Conservation (phyloP, 2,888 invertebrate genomes). For the Lycia hirtaria region DNA sequence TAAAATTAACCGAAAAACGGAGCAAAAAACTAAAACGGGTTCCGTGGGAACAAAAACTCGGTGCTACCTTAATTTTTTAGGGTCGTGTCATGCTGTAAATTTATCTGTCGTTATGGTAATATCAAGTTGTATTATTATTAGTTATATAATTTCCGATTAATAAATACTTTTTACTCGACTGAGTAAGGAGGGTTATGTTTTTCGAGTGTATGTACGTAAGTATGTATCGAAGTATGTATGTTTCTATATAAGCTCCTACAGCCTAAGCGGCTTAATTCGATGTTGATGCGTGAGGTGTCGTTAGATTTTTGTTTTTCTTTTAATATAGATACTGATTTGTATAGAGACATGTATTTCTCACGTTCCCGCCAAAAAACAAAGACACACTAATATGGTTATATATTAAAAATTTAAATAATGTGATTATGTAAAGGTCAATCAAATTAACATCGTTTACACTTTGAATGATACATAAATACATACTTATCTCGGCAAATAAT, state of each 20-base stretch:
- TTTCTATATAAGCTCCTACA: no score
- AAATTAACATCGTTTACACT: neutral
- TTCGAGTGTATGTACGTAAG: no score
- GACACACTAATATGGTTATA: no score
- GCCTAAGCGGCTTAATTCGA: neutral
- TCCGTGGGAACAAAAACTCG: constrained; percentile 61
- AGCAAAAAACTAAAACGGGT: constrained; percentile 57
- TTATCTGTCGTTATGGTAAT: constrained; percentile 48
- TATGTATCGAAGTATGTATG: no score
- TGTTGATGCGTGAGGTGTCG: neutral
- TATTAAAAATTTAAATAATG: neutral
- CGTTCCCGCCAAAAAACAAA: no score
- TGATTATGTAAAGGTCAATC: neutral
- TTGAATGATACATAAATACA: neutral
- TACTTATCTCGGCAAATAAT: neutral
- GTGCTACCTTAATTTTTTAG: constrained; percentile 51
- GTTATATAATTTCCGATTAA: constrained; percentile 1
- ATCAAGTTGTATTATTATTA: constrained; percentile 27
- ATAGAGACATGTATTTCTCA: no score
- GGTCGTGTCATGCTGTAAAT: constrained; percentile 49
- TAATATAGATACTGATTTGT: no score
- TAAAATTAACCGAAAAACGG: constrained; percentile 35
- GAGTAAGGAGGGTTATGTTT: no score
- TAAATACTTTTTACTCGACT: no score
- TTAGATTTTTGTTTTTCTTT: neutral